These are phyloP conservation scores for Microtus montanus DNA, from an alignment of 2,113 vertebrate species.

Conservation along the genomic window DNA sequence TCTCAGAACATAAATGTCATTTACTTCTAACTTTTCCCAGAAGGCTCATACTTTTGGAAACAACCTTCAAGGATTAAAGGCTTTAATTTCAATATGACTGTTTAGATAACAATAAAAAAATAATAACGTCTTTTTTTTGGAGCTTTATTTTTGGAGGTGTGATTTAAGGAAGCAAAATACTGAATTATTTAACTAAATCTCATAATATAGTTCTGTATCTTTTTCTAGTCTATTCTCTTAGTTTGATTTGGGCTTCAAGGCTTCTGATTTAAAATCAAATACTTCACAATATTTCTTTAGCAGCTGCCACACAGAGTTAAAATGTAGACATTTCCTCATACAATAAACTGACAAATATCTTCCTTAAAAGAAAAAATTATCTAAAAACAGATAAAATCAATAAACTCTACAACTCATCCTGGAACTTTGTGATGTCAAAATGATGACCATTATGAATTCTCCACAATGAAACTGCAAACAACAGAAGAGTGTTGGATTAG, in stretches of 20 bases:
- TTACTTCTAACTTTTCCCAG: background rate
- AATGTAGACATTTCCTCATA: background rate
- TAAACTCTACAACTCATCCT: background rate
- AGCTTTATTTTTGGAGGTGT: constrained; percentile 15
- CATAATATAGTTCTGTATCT: background rate
- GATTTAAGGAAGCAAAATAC: background rate
- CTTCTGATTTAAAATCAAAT: background rate
- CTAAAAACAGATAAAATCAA: background rate
- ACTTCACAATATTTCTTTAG: background rate
- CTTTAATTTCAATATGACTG: constrained; percentile 18
- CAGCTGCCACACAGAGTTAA: background rate
- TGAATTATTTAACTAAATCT: background rate
- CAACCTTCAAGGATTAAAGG: background rate
- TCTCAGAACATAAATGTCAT: background rate
- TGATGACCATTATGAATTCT: background rate
- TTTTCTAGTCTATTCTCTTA: background rate
- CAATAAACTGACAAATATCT: constrained; percentile 18
- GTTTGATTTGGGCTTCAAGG: background rate
- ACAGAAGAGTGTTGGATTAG: background rate
- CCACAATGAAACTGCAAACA: background rate
- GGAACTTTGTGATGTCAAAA: background rate
- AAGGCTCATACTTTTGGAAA: background rate
- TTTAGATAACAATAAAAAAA: background rate
- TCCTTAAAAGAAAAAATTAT: background rate
- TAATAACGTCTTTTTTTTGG: background rate